Base-by-base conservation (phyloP, 2,113 vertebrate species). In the Pygoscelis adeliae region DNA sequence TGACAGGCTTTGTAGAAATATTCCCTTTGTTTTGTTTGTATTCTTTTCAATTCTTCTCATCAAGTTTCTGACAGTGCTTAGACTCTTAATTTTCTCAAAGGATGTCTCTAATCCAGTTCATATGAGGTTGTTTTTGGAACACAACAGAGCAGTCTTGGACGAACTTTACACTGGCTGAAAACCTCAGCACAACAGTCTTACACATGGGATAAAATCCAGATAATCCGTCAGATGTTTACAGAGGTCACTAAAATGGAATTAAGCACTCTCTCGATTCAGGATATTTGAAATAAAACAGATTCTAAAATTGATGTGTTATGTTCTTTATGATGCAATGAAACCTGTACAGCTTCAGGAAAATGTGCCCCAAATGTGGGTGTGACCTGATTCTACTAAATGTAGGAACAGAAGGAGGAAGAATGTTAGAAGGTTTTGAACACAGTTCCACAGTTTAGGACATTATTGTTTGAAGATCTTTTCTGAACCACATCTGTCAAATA, bases 221-320 rank as follows among this genome's bases (percentile, higher is more conserved):
- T 97, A 96, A 98, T 96, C 95, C 69, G 50, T 97, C 97, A 97
- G 94, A 97, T 97, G 97, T 97, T 98, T 98, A 90, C 84, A 91
- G 93, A 97, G 85, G 96, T 97, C 97, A 66, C 36, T 95, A 97
- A 97, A 98, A 95, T 94, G 92, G 93, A 98, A 97, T 94, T 93
- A 97, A 87, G 94, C 66, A 38, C 91, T 89, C 90, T 93, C 93
- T 87, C 44, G 83, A 89, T 85, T 97, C 71, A 94, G 77, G 93
- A 83, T 76, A 94, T 94, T 62, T 97, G 97, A 98, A 87, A 78
- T 90, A 91, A 97, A 97, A 90, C 94, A 97, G 96, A 86, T 90
- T 96, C 59, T 85, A 40, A 82, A 71, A 49, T 23, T 70, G 95
- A 96, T 93, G 69, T 96, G 82, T 97, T 97, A 91, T 36, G 53